Evolutionary conservation across 2,888 invertebrate species (phyloP), one percentile per base, ranked within the genome.

Genomic region (Ophion obscuratus): DNA sequence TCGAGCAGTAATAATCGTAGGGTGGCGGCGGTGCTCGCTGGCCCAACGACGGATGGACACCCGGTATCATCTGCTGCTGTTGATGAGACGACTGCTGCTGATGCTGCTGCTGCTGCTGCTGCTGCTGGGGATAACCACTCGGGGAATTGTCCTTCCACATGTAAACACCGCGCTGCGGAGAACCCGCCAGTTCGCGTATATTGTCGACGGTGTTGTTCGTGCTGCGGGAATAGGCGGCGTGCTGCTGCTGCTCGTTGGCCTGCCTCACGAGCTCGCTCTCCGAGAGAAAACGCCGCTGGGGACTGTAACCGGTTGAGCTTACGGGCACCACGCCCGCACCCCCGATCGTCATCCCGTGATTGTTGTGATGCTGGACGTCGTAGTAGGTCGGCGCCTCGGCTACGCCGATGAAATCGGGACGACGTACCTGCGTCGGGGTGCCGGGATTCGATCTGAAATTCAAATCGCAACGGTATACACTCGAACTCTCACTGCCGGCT

Each of bases 321-420:
- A 93, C 93, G 93, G 80, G 40, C 84, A 89, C 89, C 57, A 88
- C 88, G 24, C 85, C 90, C 44, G 88, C 86, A 24, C 85, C 78
- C 44, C 85, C 78, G 57, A 82, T 62, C 64, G 57, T 71, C 20
- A 81, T 81, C 9, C 76, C 86, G 76, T 78, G 78, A 53, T 88
- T 88, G 59, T 88, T 88, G 83, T 87, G 91, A 61, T 93, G 94
- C 90, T 91, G 94, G 80, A 91, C 92, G 86, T 94, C 94, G 85
- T 94, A 94, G 85, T 94, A 93, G 82, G 93, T 92, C 76, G 91
- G 92, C 87, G 91, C 90, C 79, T 94, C 91, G 83, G 91, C 88
- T 90, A 97, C 97, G 91, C 97, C 96, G 94, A 98, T 97, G 95
- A 98, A 98, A 95, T 98, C 98, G 84, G 98, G 98, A 90, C 98